Evolutionary conservation across 92 coral and sea anemone genomes (phyloP).

Genomic region (Phenganax marumi): DNA sequence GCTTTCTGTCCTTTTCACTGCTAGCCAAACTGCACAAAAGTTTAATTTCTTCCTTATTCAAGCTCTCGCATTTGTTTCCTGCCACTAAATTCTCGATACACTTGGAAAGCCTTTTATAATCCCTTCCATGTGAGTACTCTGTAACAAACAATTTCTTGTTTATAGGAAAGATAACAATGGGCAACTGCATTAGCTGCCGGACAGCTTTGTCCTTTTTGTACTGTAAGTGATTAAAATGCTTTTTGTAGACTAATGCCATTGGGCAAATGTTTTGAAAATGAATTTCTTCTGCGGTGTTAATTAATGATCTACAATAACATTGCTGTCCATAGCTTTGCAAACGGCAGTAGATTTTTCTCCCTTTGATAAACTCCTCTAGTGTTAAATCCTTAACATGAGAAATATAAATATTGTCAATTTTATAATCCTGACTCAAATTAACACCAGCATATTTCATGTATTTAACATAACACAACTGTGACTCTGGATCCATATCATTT

Average conservation of each 20-base stretch:
- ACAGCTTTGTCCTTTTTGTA: constrained; percentile 56
- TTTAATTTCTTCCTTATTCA: constrained; percentile 58
- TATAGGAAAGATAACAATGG: constrained; percentile 51
- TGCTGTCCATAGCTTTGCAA: background rate
- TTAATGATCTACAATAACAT: constrained; percentile 50
- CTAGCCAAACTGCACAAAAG: constrained; percentile 53
- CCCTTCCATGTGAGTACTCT: constrained; percentile 30
- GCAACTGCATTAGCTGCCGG: constrained; percentile 60
- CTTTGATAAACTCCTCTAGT: constrained; percentile 49
- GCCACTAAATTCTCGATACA: constrained; percentile 45
- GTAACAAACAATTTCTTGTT: constrained; percentile 47
- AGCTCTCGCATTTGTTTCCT: constrained; percentile 25
- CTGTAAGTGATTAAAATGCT: constrained; percentile 31
- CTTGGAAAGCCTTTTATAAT: constrained; percentile 43
- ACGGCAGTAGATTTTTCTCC: constrained; percentile 43
- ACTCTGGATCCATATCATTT: background rate
- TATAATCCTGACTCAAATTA: constrained; percentile 28
- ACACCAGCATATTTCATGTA: constrained; percentile 19
- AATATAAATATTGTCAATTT: constrained; percentile 35
- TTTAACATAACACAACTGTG: constrained; percentile 25
- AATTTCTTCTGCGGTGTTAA: constrained; percentile 51
- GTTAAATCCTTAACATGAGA: constrained; percentile 50
- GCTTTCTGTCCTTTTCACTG: constrained; percentile 35
- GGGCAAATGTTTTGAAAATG: constrained; percentile 28
- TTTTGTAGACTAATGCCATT: constrained; percentile 37